These are phyloP conservation scores for Coecobrya sp. DNA, from an alignment of 2,888 invertebrate species.

Conservation along the genomic window DNA sequence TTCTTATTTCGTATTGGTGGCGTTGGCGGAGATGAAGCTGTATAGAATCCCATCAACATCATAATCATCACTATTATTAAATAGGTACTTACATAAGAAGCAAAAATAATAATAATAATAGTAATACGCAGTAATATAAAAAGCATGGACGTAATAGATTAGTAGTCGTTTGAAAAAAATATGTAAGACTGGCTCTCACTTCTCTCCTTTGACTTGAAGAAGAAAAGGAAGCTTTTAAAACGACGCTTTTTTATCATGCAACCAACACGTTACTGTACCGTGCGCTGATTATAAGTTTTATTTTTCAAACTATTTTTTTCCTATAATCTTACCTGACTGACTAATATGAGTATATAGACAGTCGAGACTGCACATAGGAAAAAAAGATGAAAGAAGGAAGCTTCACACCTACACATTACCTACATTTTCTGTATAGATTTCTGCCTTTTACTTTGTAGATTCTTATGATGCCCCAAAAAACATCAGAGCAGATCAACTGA, in stretches of 20 bases:
- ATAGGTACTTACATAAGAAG: not conserved
- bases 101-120: not conserved
- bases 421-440: too few species aligned
- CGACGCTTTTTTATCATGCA: not conserved
- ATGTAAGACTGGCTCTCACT: not conserved
- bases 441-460: not conserved
- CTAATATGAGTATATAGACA: not conserved
- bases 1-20: not conserved
- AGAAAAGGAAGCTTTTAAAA: conserved; percentile 12
- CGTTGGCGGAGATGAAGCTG: not conserved
- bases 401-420: not conserved
- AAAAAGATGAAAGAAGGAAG: too few species aligned
- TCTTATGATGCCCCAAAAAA: not conserved
- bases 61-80: not conserved
- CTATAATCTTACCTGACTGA: not conserved
- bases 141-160: not conserved
- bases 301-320: not conserved
- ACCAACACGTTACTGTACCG: not conserved
- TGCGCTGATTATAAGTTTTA: not conserved
- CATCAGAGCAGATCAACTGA: not conserved
- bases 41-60: not conserved
- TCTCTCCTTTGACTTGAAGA: not conserved
- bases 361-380: not conserved
- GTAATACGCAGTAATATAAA: not conserved
- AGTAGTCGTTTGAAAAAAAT: not conserved